These are phyloP conservation scores for Drepanosiphum platanoidis DNA, from an alignment of 2,888 invertebrate species.

Conservation along the genomic window DNA sequence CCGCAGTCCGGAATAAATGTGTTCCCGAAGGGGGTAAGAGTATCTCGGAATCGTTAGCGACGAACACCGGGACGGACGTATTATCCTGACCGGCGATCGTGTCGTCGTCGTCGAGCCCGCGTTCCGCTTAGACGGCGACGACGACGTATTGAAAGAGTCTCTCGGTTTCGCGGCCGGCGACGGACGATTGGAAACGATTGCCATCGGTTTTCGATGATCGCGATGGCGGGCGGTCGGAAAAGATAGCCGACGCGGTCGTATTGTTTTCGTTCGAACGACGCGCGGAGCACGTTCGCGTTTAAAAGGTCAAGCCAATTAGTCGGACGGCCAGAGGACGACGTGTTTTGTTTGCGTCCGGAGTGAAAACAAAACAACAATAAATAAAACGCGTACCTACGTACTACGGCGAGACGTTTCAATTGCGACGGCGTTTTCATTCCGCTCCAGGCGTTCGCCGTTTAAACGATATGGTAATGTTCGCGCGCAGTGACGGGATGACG, in stretches of 20 bases:
- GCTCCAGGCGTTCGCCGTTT: not conserved
- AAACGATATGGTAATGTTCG: not conserved
- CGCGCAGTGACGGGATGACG: not conserved
- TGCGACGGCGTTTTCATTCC: not conserved
- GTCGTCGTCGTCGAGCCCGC: not conserved
- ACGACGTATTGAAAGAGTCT: not conserved
- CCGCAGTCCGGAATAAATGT: not conserved
- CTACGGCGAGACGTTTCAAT: not conserved
- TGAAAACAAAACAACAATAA: not conserved
- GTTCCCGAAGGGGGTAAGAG: not conserved
- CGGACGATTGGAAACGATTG: no score
- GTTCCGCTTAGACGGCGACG: not conserved
- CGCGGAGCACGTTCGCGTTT: not conserved
- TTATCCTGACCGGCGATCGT: not conserved
- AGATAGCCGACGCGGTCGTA: not conserved
- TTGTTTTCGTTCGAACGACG: not conserved
- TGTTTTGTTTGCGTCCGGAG: not conserved
- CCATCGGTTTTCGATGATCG: no score
- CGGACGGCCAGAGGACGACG: not conserved
- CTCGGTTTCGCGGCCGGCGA: not conserved
- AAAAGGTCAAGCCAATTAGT: not conserved
- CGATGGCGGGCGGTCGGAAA: no score
- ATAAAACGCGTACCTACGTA: not conserved
- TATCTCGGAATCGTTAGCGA: not conserved
- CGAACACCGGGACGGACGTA: not conserved